Evolutionary conservation across 2,888 invertebrate species (phyloP), one percentile per base, ranked within the genome.

Genomic region (Schrankia costaestrigalis): DNA sequence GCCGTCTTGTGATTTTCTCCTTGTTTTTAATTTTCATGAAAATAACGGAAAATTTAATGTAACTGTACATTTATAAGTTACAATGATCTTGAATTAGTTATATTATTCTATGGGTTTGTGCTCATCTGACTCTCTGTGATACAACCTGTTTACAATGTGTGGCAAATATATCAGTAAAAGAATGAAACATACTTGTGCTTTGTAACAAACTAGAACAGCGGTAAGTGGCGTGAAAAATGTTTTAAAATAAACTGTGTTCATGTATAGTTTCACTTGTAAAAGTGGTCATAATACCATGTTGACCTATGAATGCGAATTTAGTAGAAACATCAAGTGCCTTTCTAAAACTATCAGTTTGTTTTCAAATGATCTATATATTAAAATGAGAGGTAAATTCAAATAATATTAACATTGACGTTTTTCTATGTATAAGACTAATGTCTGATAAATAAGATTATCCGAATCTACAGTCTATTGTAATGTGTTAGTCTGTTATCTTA

Each of bases 181-280:
- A 77, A 85, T 79, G 81, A 82, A 83, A 81, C 83, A 82, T 76
- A 82, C 77, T 78, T 80, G 69, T 62, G 70, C 69, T 63, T 75
- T 74, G 62, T 75, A 78, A 56, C 73, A 67, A 72, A 67, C 63
- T 72, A 66, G 65, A 71, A 71, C 64, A 78, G 70, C 71, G 78
- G 85, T 86, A 81, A 81, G 85, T 78, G 39, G 45, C 52, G 37
- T 61, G 45, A 45, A 54, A 60, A 64, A 56, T 49, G 52, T 52
- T 49, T 55, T 41, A 35, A 39, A 64, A 57, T 53, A 52, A 48
- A 50, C 46, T 10, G 3, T 4, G 44, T 30, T 56, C 30, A 28
- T 60, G 49, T 39, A 59, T 41, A 48, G 46, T 55, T 56, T 47
- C 42, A 48, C 45, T 41, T 39, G 15, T 30, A 41, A 41, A 35